These are phyloP conservation scores for Drosophila santomea DNA, from an alignment of 1,140 invertebrate species.

Conservation along the genomic window DNA sequence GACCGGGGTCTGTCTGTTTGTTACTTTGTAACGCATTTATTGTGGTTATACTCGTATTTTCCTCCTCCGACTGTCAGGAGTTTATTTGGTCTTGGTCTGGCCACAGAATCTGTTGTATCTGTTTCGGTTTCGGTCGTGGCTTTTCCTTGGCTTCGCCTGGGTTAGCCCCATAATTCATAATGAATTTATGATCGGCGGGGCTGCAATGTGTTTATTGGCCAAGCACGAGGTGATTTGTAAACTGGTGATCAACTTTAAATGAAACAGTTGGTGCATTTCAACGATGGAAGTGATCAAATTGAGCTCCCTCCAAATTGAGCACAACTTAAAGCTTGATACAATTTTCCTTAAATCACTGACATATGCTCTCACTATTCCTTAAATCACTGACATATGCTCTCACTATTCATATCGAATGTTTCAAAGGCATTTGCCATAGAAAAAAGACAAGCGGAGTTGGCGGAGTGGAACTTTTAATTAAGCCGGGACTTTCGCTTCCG, in stretches of 20 bases:
- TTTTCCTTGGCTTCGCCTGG: constrained; percentile 35
- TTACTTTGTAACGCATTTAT: constrained; percentile 57
- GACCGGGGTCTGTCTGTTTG: constrained; percentile 30
- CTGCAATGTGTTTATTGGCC: constrained; percentile 78
- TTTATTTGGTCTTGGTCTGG: constrained; percentile 19
- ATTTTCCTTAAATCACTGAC: constrained; percentile 19
- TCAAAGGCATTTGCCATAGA: constrained; percentile 2
- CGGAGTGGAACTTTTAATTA: constrained; percentile 67
- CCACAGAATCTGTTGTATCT: constrained; percentile 43
- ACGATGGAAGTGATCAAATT: neutral
- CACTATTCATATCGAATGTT: constrained; percentile 28
- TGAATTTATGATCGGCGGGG: constrained; percentile 73
- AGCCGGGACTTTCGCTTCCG: constrained; percentile 66
- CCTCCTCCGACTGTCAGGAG: constrained; percentile 24
- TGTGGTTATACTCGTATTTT: constrained; percentile 38
- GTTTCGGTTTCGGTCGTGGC: constrained; percentile 22
- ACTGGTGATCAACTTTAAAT: constrained; percentile 23
- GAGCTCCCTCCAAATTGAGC: too few relatives aligned
- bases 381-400: constrained; percentile 31
- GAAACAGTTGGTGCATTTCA: neutral
- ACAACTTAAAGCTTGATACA: too few relatives aligned
- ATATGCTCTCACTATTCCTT: constrained; percentile 29
- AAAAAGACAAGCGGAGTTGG: constrained; percentile 37
- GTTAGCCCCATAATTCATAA: constrained; percentile 68
- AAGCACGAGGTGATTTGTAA: constrained; percentile 52